Evolutionary conservation across 2,113 vertebrate genomes (phyloP), one percentile per base, ranked within the genome.

Genomic region (Proterorhinus semilunaris): DNA sequence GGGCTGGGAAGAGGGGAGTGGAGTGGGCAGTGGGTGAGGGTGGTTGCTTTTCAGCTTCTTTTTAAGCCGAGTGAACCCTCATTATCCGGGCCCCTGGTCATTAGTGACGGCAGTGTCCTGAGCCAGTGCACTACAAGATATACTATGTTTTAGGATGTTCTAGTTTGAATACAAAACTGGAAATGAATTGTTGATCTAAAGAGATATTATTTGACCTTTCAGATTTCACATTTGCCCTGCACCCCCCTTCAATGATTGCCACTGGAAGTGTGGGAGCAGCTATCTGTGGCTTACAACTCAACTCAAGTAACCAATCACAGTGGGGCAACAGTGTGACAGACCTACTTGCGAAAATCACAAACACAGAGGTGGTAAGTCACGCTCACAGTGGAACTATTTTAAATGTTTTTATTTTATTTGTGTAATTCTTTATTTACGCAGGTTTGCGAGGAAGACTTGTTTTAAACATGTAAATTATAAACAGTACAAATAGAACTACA

Each of bases 181-280:
- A 52, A 70, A 69, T 58, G 36, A 57, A 13, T 21, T 59, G 54
- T 72, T 51, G 62, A 45, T 17, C 69, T 66, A 66, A 71, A 55
- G 48, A 36, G 47, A 47, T 11, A 46, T 66, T 58, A 0, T 3
- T 64, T 6, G 81, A 52, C 71, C 17, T 65, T 51, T 46, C 92
- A 99, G 97, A 99, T 92, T 98, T 97, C 86, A 93, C 94, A 86
- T 99, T 99, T 48, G 94, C 95, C 90, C 95, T 97, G 95, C 96
- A 95, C 84, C 96, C 96, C 45, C 97, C 97, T 0, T 98, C 97
- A 65, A 98, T 98, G 97, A 98, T 98, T 36, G 96, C 96, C 83
- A 96, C 96, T 71, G 96, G 96, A 88, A 98, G 96, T 8, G 95
- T 99, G 84, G 96, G 95, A 48, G 96, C 96, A 8, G 97, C 96